Evolutionary conservation across 2,888 invertebrate species (phyloP).

Genomic region (Netelia virgata): DNA sequence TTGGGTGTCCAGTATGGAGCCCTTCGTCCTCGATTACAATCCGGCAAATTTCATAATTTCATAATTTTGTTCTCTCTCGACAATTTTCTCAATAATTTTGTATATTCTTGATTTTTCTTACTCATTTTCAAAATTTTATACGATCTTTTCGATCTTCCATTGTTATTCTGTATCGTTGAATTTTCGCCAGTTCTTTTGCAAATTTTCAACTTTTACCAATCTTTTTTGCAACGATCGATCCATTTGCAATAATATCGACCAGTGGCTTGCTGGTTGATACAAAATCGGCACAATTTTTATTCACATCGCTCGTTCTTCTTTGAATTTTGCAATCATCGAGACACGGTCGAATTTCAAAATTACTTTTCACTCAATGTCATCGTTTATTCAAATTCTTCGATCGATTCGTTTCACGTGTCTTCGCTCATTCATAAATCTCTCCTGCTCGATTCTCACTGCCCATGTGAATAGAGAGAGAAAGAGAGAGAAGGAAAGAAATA

Average conservation of each 20-base stretch:
- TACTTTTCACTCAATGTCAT: slow-evolving; percentile 45
- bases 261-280: too few relatives aligned
- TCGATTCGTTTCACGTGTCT: slow-evolving; percentile 29
- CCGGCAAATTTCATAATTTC: slow-evolving; percentile 1
- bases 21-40: slow-evolving; percentile 43
- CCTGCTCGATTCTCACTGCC: background rate
- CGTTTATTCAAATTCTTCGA: slow-evolving; percentile 10
- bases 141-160: too few relatives aligned
- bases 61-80: slow-evolving; percentile 17
- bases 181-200: too few relatives aligned
- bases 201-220: background rate
- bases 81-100: background rate
- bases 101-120: too few relatives aligned
- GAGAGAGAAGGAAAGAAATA: slow-evolving; percentile 36
- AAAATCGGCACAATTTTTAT: background rate
- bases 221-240: too few relatives aligned
- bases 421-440: slow-evolving; percentile 64
- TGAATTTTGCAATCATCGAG: background rate
- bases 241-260: too few relatives aligned
- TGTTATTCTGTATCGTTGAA: too few relatives aligned
- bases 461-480: slow-evolving; percentile 6
- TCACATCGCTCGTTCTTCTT: background rate
- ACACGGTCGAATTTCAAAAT: background rate
- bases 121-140: background rate
- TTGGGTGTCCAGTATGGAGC: slow-evolving; percentile 60